Conservation (phyloP, 2,888 invertebrate genomes). For the Gryllus longicercus region DNA sequence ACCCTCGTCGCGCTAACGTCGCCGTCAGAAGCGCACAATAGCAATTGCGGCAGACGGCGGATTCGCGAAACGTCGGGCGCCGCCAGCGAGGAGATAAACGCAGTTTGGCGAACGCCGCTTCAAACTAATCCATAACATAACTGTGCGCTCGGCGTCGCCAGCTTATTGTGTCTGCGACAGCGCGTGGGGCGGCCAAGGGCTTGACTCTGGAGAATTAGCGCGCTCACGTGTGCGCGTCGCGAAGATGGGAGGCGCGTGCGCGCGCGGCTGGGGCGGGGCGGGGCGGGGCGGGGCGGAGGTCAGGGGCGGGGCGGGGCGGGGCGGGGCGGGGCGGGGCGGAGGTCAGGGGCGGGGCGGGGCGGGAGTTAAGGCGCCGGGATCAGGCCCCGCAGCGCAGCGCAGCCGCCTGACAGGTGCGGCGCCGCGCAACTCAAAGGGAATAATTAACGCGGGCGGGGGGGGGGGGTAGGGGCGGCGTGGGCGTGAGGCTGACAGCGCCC, state of each 20-base stretch:
- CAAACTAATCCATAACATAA: not conserved
- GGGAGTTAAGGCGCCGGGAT: not conserved
- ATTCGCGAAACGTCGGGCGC: not conserved
- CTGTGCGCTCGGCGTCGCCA: not conserved
- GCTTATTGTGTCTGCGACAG: not conserved
- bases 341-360: not conserved
- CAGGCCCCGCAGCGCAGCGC: conserved; percentile 3
- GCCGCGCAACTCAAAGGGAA: not conserved
- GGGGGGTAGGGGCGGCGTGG: not conserved
- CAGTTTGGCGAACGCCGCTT: conserved; percentile 1
- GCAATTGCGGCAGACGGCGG: conserved; percentile 1
- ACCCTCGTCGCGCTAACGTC: not conserved
- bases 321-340: not conserved
- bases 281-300: not conserved
- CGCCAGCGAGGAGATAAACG: conserved; percentile 4
- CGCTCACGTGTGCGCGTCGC: not conserved
- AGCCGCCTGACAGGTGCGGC: not conserved
- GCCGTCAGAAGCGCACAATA: not conserved
- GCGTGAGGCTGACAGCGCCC: not conserved
- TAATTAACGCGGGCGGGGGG: not conserved
- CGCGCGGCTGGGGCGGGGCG: not conserved
- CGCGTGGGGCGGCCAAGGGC: not conserved
- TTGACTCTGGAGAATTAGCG: not conserved
- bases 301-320: not conserved
- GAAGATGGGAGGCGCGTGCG: not conserved